phyloP scores from a whole-genome alignment of 1,140 invertebrate species.

The Neelides sp. region DNA sequence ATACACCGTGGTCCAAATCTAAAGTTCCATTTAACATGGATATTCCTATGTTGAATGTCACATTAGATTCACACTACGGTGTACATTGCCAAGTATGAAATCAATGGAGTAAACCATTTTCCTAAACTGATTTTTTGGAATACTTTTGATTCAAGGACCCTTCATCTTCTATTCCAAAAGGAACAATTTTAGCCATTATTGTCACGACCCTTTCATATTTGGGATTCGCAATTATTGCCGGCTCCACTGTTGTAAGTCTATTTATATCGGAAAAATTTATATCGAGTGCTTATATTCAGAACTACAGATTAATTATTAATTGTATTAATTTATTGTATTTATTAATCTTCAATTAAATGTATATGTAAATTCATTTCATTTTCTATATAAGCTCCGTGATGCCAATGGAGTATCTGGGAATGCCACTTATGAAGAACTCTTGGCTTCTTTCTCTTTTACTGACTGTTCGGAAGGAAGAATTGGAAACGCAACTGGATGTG shows the following conservation, averaged over 20 bases:
- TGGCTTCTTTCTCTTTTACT: constrained; percentile 54
- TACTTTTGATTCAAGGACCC: not conserved
- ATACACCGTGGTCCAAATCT: not conserved
- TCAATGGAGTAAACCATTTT: not conserved
- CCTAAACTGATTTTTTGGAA: not conserved
- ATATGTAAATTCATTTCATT: not conserved
- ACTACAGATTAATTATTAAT: constrained; percentile 55
- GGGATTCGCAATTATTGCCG: constrained; percentile 63
- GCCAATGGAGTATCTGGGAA: constrained; percentile 48
- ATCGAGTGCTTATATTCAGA: no score
- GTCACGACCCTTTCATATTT: constrained; percentile 74
- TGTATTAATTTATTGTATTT: constrained; percentile 10
- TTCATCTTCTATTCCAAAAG: constrained; percentile 43
- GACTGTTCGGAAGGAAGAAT: constrained; percentile 54
- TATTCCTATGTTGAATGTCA: not conserved
- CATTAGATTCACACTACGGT: not conserved
- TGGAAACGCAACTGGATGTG: constrained; percentile 4
- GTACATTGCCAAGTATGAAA: constrained; percentile 6
- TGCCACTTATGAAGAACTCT: constrained; percentile 8
- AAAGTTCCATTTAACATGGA: not conserved
- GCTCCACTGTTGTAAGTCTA: constrained; percentile 55
- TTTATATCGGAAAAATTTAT: no score
- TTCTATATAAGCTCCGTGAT: constrained; percentile 53
- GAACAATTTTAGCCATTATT: constrained; percentile 73
- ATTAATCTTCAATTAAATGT: not conserved